These are phyloP conservation scores for Lithophane ornitopus DNA, from an alignment of 2,888 invertebrate genomes.

Conservation along the genomic window DNA sequence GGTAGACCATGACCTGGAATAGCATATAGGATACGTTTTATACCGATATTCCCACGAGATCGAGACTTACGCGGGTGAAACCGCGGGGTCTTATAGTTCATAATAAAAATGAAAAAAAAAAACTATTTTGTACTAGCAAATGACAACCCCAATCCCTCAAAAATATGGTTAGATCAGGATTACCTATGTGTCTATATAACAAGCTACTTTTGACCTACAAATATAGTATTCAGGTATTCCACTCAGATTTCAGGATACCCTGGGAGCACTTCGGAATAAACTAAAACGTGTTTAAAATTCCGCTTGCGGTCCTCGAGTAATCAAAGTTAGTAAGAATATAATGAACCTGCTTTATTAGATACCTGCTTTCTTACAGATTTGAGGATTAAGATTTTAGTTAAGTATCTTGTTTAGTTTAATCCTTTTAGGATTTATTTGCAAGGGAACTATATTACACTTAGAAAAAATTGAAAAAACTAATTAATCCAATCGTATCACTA, in stretches of 20 bases:
- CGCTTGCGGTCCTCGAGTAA: constrained; percentile 48
- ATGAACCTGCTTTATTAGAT: constrained; percentile 49
- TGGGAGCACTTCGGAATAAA: constrained; percentile 55
- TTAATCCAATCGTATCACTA: too few species aligned
- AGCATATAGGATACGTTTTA: too few species aligned
- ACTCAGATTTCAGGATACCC: constrained; percentile 44
- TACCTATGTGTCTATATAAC: neutral
- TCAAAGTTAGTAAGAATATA: constrained; percentile 61
- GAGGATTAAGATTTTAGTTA: constrained; percentile 4
- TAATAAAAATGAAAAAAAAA: too few species aligned
- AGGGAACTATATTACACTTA: too few species aligned
- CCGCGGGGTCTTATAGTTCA: too few species aligned
- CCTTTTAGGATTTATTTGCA: neutral
- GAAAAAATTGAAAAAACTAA: too few species aligned
- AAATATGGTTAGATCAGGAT: constrained; percentile 7
- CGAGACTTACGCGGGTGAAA: too few species aligned
- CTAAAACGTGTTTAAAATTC: constrained; percentile 59
- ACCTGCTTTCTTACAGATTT: constrained; percentile 11
- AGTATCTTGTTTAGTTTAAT: constrained; percentile 6
- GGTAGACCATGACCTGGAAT: too few species aligned
- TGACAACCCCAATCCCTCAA: too few species aligned
- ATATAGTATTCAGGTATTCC: constrained; percentile 51
- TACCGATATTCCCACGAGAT: too few species aligned
- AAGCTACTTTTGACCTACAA: constrained; percentile 36
- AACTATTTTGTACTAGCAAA: neutral